These are phyloP conservation scores for Calycopis cecrops DNA, from an alignment of 1,140 invertebrate genomes.

Conservation along the genomic window DNA sequence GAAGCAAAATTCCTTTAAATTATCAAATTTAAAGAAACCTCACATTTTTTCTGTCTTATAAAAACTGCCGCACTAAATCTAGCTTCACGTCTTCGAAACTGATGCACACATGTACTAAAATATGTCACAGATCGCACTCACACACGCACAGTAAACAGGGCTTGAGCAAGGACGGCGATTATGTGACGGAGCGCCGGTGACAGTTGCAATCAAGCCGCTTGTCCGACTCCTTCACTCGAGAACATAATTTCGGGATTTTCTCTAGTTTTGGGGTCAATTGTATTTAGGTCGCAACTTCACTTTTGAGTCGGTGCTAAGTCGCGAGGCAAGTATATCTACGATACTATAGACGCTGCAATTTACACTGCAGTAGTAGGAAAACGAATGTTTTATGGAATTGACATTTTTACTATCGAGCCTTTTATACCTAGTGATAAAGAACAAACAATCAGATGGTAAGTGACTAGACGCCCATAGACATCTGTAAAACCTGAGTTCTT, in stretches of 20 bases:
- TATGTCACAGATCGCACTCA: background rate
- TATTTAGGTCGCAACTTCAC: slow-evolving; percentile 25
- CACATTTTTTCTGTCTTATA: too few species aligned
- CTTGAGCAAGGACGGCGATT: slow-evolving; percentile 10
- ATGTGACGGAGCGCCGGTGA: slow-evolving; percentile 6
- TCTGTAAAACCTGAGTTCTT: too few species aligned
- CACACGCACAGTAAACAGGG: slow-evolving; percentile 35
- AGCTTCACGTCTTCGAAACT: too few species aligned
- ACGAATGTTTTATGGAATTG: background rate
- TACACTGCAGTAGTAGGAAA: background rate
- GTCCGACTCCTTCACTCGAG: slow-evolving; percentile 24
- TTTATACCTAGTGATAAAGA: too few species aligned
- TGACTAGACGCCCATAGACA: too few species aligned
- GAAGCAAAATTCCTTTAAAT: too few species aligned
- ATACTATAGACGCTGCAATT: background rate
- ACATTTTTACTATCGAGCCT: background rate
- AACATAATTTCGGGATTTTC: slow-evolving; percentile 26
- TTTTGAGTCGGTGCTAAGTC: background rate
- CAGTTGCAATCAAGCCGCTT: slow-evolving; percentile 28
- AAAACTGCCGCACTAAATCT: too few species aligned
- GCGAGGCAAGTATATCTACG: background rate
- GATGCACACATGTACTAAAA: background rate
- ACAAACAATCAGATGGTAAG: too few species aligned
- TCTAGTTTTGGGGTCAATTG: slow-evolving; percentile 21
- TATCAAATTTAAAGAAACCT: too few species aligned